Percentiles rank a stretch among this genome's conserved stretches.
These are phyloP conservation scores for Tenthredo distinguenda DNA, from an alignment of 2,888 invertebrate genomes.

Conservation along the genomic window DNA sequence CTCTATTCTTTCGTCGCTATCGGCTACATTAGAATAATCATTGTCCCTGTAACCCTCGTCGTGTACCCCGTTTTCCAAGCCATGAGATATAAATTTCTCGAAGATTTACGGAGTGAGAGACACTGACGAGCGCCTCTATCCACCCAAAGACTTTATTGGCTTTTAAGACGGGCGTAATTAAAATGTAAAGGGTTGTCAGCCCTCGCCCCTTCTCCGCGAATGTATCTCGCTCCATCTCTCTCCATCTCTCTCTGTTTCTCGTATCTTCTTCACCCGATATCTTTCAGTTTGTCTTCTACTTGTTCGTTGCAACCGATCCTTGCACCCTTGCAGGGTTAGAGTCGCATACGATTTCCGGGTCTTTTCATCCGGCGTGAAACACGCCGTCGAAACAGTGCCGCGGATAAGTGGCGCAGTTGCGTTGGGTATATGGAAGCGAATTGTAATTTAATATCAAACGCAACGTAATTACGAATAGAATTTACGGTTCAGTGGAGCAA, in stretches of 20 bases:
- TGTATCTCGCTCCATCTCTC: conserved; percentile 52
- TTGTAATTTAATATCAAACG: conserved; percentile 78
- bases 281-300: not conserved
- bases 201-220: conserved; percentile 54
- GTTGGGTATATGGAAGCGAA: conserved; percentile 57
- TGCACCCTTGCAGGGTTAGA: not conserved
- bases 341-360: not conserved
- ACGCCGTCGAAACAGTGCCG: too few relatives aligned
- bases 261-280: not conserved
- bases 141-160: conserved; percentile 71
- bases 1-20: not conserved
- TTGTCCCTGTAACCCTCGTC: conserved; percentile 47
- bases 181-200: conserved; percentile 74
- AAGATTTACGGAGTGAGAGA: conserved; percentile 61
- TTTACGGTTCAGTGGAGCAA: conserved; percentile 77
- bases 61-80: not conserved
- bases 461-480: conserved; percentile 77
- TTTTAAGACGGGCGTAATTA: conserved; percentile 74
- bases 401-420: conserved; percentile 11
- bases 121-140: conserved; percentile 62
- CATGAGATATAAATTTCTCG: not conserved
- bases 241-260: conserved; percentile 52
- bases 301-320: not conserved
- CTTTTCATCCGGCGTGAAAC: not conserved
- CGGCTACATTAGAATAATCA: conserved; percentile 23